A percentile compares a stretch with the other conserved stretches of the same genome.
Evolutionary conservation across 2,113 vertebrate genomes (phyloP).

Genomic region (Synchiropus splendidus): DNA sequence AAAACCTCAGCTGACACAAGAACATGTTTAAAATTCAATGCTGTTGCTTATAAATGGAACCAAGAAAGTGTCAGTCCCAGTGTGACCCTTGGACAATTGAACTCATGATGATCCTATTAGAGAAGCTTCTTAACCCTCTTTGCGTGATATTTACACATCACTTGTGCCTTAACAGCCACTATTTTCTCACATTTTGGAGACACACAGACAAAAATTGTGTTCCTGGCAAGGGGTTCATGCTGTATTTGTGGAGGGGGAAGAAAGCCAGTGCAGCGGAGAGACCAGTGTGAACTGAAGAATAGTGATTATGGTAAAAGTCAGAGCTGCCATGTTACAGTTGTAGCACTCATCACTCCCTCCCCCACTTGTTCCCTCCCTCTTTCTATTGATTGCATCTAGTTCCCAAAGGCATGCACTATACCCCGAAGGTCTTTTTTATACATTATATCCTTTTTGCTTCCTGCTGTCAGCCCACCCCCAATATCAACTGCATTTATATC

Average conservation of each 20-base stretch:
- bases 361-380: constrained; percentile 5
- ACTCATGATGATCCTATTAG: constrained; percentile 10
- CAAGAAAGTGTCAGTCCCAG: too few relatives aligned
- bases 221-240: constrained; percentile 9
- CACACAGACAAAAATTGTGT: too few relatives aligned
- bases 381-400: constrained; percentile 35
- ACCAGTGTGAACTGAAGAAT: too few relatives aligned
- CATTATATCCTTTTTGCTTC: constrained; percentile 34
- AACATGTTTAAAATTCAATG: too few relatives aligned
- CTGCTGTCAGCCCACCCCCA: constrained; percentile 1
- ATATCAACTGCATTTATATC: background rate
- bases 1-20: too few relatives aligned
- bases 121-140: constrained; percentile 5
- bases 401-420: constrained; percentile 23
- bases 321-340: constrained; percentile 41
- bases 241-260: constrained; percentile 22
- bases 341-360: constrained; percentile 17
- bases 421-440: constrained; percentile 30
- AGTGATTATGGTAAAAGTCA: constrained; percentile 18
- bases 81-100: constrained; percentile 1
- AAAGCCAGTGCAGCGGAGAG: constrained; percentile 15
- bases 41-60: too few relatives aligned
- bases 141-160: constrained; percentile 8
- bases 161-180: background rate
- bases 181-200: constrained; percentile 13